Evolutionary conservation across 1,140 invertebrate species (phyloP).

Genomic region (Bombus waltoni): DNA sequence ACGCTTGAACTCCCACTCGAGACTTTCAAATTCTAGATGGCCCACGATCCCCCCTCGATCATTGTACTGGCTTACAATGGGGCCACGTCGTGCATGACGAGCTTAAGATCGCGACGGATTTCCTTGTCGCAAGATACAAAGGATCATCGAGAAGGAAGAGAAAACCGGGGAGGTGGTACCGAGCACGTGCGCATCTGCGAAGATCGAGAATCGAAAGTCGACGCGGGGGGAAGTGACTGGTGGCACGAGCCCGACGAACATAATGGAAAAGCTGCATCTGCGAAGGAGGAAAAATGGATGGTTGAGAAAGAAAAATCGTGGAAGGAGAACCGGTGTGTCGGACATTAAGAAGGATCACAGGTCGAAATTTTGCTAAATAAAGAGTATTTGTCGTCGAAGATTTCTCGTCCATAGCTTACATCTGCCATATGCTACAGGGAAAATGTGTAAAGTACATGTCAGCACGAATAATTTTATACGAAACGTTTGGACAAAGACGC

Average conservation of each 20-base stretch:
- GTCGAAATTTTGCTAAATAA: background rate
- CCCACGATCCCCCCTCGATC: background rate
- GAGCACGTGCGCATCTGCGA: conserved; percentile 62
- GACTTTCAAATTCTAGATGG: conserved; percentile 1
- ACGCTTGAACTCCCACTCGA: background rate
- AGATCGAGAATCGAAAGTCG: conserved; percentile 59
- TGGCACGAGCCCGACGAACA: conserved; percentile 46
- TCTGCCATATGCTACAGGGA: background rate
- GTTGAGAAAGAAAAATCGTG: background rate
- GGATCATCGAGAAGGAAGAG: conserved; percentile 39
- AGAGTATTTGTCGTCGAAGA: background rate
- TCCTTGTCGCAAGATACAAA: conserved; percentile 41
- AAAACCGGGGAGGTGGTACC: conserved; percentile 9
- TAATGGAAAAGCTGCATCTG: conserved; percentile 50
- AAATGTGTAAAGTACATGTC: background rate
- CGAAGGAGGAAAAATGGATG: conserved; percentile 26
- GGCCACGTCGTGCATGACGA: conserved; percentile 42
- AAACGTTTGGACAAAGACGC: too few relatives aligned
- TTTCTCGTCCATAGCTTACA: background rate
- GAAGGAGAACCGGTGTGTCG: background rate
- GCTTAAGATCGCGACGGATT: conserved; percentile 50
- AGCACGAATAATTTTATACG: background rate
- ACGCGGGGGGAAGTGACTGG: conserved; percentile 10
- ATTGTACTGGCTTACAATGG: conserved; percentile 34
- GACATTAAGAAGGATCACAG: conserved; percentile 17